A percentile compares a stretch with the other conserved stretches of the same genome.
These are phyloP conservation scores for Stylophora pistillata DNA, from an alignment of 64 coral and sea anemone genomes.

Conservation along the genomic window DNA sequence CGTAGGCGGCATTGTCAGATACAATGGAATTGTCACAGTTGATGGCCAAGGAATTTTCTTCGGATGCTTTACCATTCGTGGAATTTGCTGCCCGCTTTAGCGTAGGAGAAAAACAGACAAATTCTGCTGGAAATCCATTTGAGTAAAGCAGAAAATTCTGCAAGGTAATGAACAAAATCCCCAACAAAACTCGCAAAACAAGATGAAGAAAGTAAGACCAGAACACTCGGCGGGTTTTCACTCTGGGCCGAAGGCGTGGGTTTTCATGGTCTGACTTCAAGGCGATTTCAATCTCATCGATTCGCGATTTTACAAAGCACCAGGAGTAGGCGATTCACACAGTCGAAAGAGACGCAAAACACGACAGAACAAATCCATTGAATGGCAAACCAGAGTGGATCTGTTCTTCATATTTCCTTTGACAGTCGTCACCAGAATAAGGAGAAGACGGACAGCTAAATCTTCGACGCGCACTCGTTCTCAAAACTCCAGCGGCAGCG, in stretches of 20 bases:
- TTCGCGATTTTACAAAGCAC: constrained; percentile 27
- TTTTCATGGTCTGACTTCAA: constrained; percentile 6
- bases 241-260: not conserved
- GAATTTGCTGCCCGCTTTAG: not conserved
- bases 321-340: constrained; percentile 30
- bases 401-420: constrained; percentile 10
- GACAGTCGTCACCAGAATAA: not conserved
- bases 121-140: constrained; percentile 27
- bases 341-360: not conserved
- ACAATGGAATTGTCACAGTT: constrained; percentile 31
- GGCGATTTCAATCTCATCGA: constrained; percentile 39
- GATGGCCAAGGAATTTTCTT: not conserved
- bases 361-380: constrained; percentile 14
- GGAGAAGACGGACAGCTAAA: constrained; percentile 21
- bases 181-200: not conserved
- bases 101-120: not conserved
- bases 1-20: constrained; percentile 17
- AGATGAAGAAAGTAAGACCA: constrained; percentile 41
- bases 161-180: constrained; percentile 16
- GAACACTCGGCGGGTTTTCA: constrained; percentile 26
- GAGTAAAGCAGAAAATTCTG: constrained; percentile 41
- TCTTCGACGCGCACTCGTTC: constrained; percentile 9
- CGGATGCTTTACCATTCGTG: not conserved
- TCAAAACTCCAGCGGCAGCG: not conserved
- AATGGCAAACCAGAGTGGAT: constrained; percentile 39